Percentiles rank a stretch among this genome's conserved stretches.
Conservation (phyloP, 2,113 vertebrate species). For the Eolophus roseicapilla region DNA sequence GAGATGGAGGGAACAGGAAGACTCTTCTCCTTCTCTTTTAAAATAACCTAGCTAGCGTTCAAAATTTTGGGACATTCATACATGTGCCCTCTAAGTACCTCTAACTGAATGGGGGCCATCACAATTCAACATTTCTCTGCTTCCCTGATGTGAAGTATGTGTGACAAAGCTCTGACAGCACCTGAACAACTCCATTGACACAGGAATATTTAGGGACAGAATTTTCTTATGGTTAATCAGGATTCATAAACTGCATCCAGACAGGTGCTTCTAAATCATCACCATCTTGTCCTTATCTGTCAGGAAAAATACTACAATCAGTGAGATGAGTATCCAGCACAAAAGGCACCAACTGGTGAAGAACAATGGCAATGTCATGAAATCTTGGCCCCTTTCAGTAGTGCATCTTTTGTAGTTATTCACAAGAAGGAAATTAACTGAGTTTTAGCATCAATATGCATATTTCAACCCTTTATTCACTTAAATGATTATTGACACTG, state of each 20-base stretch:
- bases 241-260: not conserved
- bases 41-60: not conserved
- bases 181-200: not conserved
- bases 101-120: not conserved
- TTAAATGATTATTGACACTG: not conserved
- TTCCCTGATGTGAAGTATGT: not conserved
- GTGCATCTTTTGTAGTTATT: not conserved
- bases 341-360: not conserved
- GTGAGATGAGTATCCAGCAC: not conserved
- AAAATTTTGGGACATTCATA: not conserved
- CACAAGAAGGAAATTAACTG: not conserved
- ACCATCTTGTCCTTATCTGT: not conserved
- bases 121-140: not conserved
- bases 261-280: not conserved
- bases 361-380: not conserved
- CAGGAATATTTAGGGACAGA: not conserved
- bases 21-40: not conserved
- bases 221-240: not conserved
- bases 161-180: not conserved
- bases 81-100: not conserved
- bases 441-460: not conserved
- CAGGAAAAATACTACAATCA: not conserved
- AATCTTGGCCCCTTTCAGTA: not conserved
- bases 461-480: not conserved
- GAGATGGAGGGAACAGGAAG: not conserved